Base-by-base conservation (phyloP, 2,113 vertebrate genomes). In the Merops nubicus region DNA sequence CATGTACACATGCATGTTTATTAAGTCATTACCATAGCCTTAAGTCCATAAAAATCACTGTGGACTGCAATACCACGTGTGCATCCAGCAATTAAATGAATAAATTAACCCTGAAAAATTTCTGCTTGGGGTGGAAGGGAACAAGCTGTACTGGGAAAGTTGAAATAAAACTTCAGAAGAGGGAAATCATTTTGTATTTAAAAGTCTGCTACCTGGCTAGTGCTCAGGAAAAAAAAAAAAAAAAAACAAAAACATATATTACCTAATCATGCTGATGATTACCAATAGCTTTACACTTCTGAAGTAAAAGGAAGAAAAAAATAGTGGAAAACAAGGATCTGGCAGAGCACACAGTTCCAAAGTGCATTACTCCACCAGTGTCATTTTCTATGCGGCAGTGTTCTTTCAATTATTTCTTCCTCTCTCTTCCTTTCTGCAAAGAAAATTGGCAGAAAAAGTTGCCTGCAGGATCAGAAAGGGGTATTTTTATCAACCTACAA, bases 371-470 rank as follows among this genome's bases (percentile, higher is more conserved):
- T 93, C 87, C 1, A 6, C 81, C 91, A 89, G 89, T 87, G 88
- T 85, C 92, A 96, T 96, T 95, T 96, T 97, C 91, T 95, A 90
- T 96, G 95, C 72, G 0, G 91, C 95, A 95, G 26, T 83, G 75
- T 96, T 97, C 96, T 97, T 97, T 97, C 97, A 97, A 97, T 96
- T 96, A 97, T 97, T 97, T 97, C 91, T 95, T 92, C 69, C 82
- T 69, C 69, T 94, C 95, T 96, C 85, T 96, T 89, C 57, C 75
- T 96, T 90, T 87, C 94, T 96, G 96, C 93, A 96, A 97, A 97
- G 97, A 96, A 98, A 98, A 98, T 98, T 96, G 97, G 97, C 95
- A 98, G 95, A 94, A 96, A 95, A 96, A 96, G 95, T 97, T 97
- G 97, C 96, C 97, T 96, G 97, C 97, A 95, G 97, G 97, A 97